Evolutionary conservation across 2,888 invertebrate genomes (phyloP), one percentile per base, ranked within the genome.

Genomic region (Chymomyza procnemis): DNA sequence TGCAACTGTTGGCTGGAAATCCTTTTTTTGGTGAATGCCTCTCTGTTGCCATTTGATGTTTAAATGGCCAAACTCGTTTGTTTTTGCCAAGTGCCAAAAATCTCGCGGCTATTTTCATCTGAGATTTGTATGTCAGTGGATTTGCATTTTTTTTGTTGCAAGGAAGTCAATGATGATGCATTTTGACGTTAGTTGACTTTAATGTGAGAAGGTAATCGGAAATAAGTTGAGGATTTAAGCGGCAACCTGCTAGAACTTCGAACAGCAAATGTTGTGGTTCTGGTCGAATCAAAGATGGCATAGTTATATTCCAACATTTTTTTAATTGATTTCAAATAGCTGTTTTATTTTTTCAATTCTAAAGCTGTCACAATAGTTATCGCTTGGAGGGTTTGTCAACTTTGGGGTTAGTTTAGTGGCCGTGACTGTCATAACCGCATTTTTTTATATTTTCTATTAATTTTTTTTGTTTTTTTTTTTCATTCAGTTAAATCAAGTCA

Each of bases 51-150:
- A 54, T 54, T 54, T 54, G 34, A 12, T 12, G 34, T 12, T 54
- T 54, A 21, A 54, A 54, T 54, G 61, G 54, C 64, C 30, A 22
- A 26, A 14, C 56, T 46, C 50, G 55, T 76, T 76, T 74, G 66
- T 41, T n/a, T n/a, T n/a, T 68, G 41, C 55, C 64, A 69, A 62
- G 54, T 47, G 56, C 61, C 73, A 57, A 66, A 41, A 59, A 66
- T 68, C 76, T 73, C 71, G 71, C 66, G 66, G 66, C 64, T 66
- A 59, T 78, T 80, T 83, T 80, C 83, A 79, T 75, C 79, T 67
- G 71, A 80, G 81, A 81, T 81, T 81, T 85, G 85, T 85, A 74
- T 59, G 68, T 34, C 54, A 57, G 56, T 30, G 2, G 54, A 18
- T 54, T 18, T 54, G 18, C 9, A 21, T 54, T 19, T 54, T 19